A percentile compares a stretch with the other conserved stretches of the same genome.
Conservation (phyloP, 2,888 invertebrate genomes). For the Omphaloscelis lunosa region DNA sequence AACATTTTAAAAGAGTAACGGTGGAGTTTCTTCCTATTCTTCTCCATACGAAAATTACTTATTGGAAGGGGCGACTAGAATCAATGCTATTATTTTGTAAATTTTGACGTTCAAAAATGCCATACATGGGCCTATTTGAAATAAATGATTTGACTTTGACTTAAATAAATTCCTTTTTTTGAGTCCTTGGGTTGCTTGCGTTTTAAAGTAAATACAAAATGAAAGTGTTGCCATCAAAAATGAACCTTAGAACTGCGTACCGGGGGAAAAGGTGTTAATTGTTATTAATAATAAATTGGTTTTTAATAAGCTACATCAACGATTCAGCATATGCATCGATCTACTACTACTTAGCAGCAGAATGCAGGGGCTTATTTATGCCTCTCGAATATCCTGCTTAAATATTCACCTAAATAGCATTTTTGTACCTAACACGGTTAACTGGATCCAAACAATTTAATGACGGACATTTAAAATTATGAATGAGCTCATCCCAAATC, state of each 20-base stretch:
- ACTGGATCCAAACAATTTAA: conserved; percentile 9
- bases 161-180: not conserved
- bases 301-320: not conserved
- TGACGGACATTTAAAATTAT: conserved; percentile 18
- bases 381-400: not conserved
- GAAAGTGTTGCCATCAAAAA: not conserved
- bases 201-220: not conserved
- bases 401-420: not conserved
- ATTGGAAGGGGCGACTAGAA: no score
- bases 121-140: no score
- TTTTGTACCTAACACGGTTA: not conserved
- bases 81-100: no score
- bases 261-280: not conserved
- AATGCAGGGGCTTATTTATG: not conserved
- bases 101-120: no score
- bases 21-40: no score
- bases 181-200: no score
- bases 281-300: not conserved
- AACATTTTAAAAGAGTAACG: no score
- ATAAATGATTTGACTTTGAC: no score
- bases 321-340: not conserved
- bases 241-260: not conserved
- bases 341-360: not conserved
- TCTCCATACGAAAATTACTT: no score
- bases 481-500: conserved; percentile 46